Percentiles rank a stretch among this genome's conserved stretches.
Conservation (phyloP, 1,140 invertebrate species). For the Heliconius hermathena region DNA sequence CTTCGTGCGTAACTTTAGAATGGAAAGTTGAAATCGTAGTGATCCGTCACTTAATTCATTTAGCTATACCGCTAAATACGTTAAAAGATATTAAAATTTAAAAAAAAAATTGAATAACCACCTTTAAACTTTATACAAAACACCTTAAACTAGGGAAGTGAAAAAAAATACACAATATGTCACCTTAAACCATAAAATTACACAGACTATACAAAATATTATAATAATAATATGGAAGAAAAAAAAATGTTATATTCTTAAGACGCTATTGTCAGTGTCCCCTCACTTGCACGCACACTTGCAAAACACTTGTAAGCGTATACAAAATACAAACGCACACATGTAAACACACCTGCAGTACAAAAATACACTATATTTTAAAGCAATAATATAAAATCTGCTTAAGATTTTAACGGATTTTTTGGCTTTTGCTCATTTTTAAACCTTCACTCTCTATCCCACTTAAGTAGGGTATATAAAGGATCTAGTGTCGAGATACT, state of each 20-base stretch:
- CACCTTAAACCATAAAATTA: constrained; percentile 9
- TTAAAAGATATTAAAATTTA: not conserved
- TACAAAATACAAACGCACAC: not conserved
- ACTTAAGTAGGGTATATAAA: too few species aligned
- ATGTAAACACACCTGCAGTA: not conserved
- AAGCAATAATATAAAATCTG: too few species aligned
- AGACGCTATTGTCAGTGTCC: constrained; percentile 4
- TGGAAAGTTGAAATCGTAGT: too few species aligned
- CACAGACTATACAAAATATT: constrained; percentile 6
- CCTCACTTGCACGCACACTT: constrained; percentile 4
- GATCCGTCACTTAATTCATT: not conserved
- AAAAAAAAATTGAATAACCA: not conserved
- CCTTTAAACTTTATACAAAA: not conserved
- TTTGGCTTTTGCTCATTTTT: too few species aligned
- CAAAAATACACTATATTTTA: too few species aligned
- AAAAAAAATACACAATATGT: constrained; percentile 4
- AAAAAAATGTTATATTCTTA: not conserved
- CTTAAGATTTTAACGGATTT: too few species aligned
- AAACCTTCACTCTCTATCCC: too few species aligned
- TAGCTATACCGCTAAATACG: not conserved
- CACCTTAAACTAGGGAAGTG: constrained; percentile 1
- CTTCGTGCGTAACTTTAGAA: too few species aligned
- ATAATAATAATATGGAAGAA: not conserved
- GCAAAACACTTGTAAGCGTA: constrained; percentile 1
- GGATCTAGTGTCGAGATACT: too few species aligned